A percentile compares a stretch with the other conserved stretches of the same genome.
Conservation (phyloP, 2,113 vertebrate genomes). For the Platysteira castanea region DNA sequence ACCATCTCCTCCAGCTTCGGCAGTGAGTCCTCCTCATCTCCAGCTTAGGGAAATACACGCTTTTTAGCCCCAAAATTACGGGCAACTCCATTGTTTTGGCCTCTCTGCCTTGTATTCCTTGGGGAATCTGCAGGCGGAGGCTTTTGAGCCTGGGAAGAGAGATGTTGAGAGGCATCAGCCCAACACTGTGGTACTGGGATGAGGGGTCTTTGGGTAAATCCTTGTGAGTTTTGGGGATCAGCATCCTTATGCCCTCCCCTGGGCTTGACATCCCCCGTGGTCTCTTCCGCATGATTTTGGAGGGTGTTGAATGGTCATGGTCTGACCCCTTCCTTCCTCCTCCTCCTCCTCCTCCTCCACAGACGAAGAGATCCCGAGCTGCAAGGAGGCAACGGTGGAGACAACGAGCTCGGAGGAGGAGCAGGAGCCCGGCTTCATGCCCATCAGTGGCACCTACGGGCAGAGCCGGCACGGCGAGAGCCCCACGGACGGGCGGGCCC, state of each 20-base stretch:
- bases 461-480: constrained; percentile 77
- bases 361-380: constrained; percentile 90
- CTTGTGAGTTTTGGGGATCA: not conserved
- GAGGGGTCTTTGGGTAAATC: not conserved
- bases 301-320: fast-evolving
- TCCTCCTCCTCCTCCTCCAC: no score
- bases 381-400: constrained; percentile 88
- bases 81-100: no score
- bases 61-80: not conserved
- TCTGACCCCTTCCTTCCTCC: not conserved
- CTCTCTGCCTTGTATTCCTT: not conserved
- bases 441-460: constrained; percentile 71
- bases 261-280: fast-evolving
- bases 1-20: constrained; percentile 95
- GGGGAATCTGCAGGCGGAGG: not conserved
- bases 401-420: constrained; percentile 97
- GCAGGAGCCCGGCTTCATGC: constrained; percentile 83
- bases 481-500: constrained; percentile 86
- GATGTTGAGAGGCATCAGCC: not conserved
- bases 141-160: not conserved
- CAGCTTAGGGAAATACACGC: fast-evolving
- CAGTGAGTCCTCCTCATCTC: constrained; percentile 77
- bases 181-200: fast-evolving
- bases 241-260: fast-evolving
- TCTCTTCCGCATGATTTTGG: not conserved